These are phyloP conservation scores for Thaleichthys pacificus DNA, from an alignment of 2,797 vertebrate species.

Conservation along the genomic window DNA sequence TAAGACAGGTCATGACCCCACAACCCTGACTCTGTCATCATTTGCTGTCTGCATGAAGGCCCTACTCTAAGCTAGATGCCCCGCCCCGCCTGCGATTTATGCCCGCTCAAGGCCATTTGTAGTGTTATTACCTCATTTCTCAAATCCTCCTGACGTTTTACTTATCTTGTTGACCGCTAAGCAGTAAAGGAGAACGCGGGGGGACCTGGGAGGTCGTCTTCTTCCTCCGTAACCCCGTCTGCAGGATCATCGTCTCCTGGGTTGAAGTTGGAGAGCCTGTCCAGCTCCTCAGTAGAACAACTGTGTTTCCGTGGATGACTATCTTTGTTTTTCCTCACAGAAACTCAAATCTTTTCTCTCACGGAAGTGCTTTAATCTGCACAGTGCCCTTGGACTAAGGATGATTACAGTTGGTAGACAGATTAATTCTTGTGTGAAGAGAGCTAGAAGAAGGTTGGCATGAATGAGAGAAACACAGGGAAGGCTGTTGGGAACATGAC, in stretches of 20 bases:
- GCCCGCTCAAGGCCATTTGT: conserved; percentile 36
- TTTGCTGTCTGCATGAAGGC: conserved; percentile 27
- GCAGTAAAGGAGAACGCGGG: conserved; percentile 2
- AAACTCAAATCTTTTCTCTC: conserved; percentile 1
- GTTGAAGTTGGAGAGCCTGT: conserved; percentile 17
- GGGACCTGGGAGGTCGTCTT: background rate
- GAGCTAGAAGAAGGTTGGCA: background rate
- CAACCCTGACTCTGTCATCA: conserved; percentile 36
- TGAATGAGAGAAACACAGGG: conserved; percentile 2
- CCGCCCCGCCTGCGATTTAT: conserved; percentile 40
- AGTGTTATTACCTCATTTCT: conserved; percentile 44
- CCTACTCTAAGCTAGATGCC: background rate
- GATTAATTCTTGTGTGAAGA: conserved; percentile 15
- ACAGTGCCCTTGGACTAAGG: background rate
- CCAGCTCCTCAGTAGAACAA: background rate
- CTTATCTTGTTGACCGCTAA: conserved; percentile 31
- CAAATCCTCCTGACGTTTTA: conserved; percentile 40
- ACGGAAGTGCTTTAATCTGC: conserved; percentile 10
- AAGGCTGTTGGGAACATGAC: background rate
- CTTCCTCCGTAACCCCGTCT: conserved; percentile 15
- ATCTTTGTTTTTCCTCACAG: background rate
- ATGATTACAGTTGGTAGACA: background rate
- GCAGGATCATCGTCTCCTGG: conserved; percentile 1
- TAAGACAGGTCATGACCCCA: conserved; percentile 49
- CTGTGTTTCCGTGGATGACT: background rate